A percentile compares a stretch with the other conserved stretches of the same genome.
Evolutionary conservation across 1,140 invertebrate genomes (phyloP).

Genomic region (Listronotus bonariensis): DNA sequence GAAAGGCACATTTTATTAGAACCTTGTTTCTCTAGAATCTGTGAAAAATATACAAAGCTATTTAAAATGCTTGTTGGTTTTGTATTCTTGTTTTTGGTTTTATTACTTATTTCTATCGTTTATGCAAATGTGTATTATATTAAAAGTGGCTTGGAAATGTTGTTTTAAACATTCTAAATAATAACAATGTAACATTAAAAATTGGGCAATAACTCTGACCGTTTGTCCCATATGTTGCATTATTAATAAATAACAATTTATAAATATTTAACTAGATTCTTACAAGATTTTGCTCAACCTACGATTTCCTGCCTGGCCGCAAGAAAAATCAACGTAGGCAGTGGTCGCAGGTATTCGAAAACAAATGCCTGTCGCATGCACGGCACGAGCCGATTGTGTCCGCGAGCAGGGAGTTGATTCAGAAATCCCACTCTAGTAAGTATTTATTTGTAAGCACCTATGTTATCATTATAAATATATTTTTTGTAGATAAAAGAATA

Average conservation of each 20-base stretch:
- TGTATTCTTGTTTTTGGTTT: no score
- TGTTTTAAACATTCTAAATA: not conserved
- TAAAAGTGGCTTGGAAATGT: no score
- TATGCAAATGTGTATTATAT: no score
- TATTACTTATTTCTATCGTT: no score
- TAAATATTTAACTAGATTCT: slow-evolving; percentile 40
- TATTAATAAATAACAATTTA: slow-evolving; percentile 33
- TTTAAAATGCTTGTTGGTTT: no score
- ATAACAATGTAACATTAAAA: slow-evolving; percentile 2
- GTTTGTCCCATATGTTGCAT: slow-evolving; percentile 32
- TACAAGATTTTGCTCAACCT: slow-evolving; percentile 35
- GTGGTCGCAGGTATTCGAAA: slow-evolving; percentile 30
- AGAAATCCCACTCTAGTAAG: no score
- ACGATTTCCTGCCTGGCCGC: slow-evolving; percentile 34
- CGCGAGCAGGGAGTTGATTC: slow-evolving; percentile 13
- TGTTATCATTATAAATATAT: no score
- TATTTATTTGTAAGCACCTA: no score
- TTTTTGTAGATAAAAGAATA: no score
- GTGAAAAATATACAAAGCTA: no score
- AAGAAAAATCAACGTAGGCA: slow-evolving; percentile 31
- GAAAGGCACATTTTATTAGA: no score
- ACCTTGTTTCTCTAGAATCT: no score
- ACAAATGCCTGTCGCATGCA: slow-evolving; percentile 31
- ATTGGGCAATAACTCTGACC: slow-evolving; percentile 29
- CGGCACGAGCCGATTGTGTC: slow-evolving; percentile 26